These are phyloP conservation scores for Cotesia typhae DNA, from an alignment of 1,140 invertebrate genomes.

Conservation along the genomic window DNA sequence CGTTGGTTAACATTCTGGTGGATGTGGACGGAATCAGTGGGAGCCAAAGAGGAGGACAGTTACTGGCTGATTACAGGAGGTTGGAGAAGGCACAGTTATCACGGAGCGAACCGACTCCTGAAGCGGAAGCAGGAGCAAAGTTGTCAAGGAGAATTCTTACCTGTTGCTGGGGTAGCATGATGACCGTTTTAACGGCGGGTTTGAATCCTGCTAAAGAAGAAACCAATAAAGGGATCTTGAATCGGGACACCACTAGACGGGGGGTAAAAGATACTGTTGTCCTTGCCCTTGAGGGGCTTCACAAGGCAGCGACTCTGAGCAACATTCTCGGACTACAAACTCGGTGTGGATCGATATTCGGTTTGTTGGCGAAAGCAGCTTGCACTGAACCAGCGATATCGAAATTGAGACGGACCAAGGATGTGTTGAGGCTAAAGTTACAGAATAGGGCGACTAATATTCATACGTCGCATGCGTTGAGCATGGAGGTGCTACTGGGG, in stretches of 20 bases:
- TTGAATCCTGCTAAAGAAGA: slow-evolving; percentile 67
- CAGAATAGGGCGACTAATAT: slow-evolving; percentile 74
- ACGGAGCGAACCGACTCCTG: slow-evolving; percentile 74
- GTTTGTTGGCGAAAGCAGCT: slow-evolving; percentile 79
- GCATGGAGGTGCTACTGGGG: slow-evolving; percentile 84
- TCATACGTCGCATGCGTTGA: slow-evolving; percentile 85
- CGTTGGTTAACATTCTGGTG: slow-evolving; percentile 80
- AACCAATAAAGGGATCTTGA: slow-evolving; percentile 58
- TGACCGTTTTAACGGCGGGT: slow-evolving; percentile 85
- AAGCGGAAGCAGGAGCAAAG: slow-evolving; percentile 75
- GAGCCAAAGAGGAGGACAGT: slow-evolving; percentile 73
- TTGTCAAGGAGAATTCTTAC: slow-evolving; percentile 78
- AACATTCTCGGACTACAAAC: slow-evolving; percentile 82
- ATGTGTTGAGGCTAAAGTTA: slow-evolving; percentile 60
- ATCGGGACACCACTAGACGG: slow-evolving; percentile 67
- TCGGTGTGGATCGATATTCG: slow-evolving; percentile 83
- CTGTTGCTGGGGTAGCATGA: slow-evolving; percentile 90
- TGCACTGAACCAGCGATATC: slow-evolving; percentile 72
- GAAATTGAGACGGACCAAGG: slow-evolving; percentile 61
- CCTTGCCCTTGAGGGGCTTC: slow-evolving; percentile 81
- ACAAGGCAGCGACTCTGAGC: slow-evolving; percentile 81
- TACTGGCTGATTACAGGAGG: slow-evolving; percentile 85
- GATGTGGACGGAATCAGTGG: slow-evolving; percentile 85
- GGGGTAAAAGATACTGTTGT: slow-evolving; percentile 80
- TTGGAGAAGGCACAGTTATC: slow-evolving; percentile 75